Evolutionary conservation across 2,113 vertebrate genomes (phyloP), one percentile per base, ranked within the genome.

Genomic region (Macheiramphus alcinus): DNA sequence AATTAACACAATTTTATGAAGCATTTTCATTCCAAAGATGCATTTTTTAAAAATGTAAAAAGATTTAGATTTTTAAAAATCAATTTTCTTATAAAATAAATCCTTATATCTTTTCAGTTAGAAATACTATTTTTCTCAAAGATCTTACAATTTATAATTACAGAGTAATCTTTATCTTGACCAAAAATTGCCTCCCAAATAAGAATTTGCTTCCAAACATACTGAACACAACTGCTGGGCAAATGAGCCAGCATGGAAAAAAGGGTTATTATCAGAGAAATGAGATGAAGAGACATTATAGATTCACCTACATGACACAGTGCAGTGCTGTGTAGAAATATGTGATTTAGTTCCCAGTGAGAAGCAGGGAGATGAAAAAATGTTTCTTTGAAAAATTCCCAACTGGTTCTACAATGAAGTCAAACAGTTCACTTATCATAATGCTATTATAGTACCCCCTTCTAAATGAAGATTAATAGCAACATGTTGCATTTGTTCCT

Each of bases 381-480:
- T 7, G 1, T 38, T 74, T 59, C 29, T 88, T 82, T 91, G 84
- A 95, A 90, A 93, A 90, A 95, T 85, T 95, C 70, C 58, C 84
- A 47, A 48, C 10, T 87, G 48, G 25, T 85, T 90, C 62, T 88
- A 84, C 31, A 71, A 72, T 32, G 52, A 85, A 91, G 63, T 81
- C 55, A 89, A 94, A 74, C 59, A 86, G 80, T 81, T 93, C 71
- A 81, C 52, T 87, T 94, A 94, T 86, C 90, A 90, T 90, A 86
- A 80, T 74, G 55, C 42, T 84, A 58, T 96, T 92, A 88, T 53
- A 88, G 19, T 68, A 65, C 34, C 47, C 29, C n/a, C 11, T 91
- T 76, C 58, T 36, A 81, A 92, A 94, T 53, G 29, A 88, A 95
- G 91, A 96, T 94, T 76, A 88, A 97, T 94, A 90, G 58, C 31